These are phyloP conservation scores for Limanda limanda DNA, from an alignment of 2,113 vertebrate genomes.

Conservation along the genomic window DNA sequence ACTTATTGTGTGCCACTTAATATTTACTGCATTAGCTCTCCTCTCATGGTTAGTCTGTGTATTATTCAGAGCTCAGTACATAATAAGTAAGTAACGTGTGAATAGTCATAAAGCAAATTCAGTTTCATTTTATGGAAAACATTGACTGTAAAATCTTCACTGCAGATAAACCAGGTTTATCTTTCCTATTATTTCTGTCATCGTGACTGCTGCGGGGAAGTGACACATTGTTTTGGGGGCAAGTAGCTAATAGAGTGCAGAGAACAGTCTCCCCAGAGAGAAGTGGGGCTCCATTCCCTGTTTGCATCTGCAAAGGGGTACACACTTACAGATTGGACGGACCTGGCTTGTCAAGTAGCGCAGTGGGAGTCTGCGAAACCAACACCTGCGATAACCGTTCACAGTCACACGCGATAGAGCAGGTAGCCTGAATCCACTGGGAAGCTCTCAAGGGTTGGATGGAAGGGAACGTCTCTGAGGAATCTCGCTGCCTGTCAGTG, in stretches of 20 bases:
- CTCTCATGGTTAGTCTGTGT: too few relatives aligned
- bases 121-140: too few relatives aligned
- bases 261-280: background rate
- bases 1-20: too few relatives aligned
- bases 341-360: background rate
- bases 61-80: too few relatives aligned
- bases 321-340: background rate
- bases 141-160: too few relatives aligned
- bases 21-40: too few relatives aligned
- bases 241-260: background rate
- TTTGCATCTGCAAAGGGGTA: background rate
- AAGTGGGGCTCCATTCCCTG: background rate
- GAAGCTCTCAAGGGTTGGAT: background rate
- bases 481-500: background rate
- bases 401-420: too few relatives aligned
- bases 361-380: background rate
- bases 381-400: background rate
- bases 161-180: too few relatives aligned
- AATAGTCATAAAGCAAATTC: too few relatives aligned
- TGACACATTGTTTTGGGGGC: background rate
- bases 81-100: too few relatives aligned
- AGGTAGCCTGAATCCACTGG: background rate
- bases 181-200: slow-evolving; percentile 17
- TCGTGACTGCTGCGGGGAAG: slow-evolving; percentile 13
- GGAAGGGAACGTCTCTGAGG: background rate